These are phyloP conservation scores for Miniopterus natalensis DNA, from an alignment of 2,113 vertebrate species.

Conservation along the genomic window DNA sequence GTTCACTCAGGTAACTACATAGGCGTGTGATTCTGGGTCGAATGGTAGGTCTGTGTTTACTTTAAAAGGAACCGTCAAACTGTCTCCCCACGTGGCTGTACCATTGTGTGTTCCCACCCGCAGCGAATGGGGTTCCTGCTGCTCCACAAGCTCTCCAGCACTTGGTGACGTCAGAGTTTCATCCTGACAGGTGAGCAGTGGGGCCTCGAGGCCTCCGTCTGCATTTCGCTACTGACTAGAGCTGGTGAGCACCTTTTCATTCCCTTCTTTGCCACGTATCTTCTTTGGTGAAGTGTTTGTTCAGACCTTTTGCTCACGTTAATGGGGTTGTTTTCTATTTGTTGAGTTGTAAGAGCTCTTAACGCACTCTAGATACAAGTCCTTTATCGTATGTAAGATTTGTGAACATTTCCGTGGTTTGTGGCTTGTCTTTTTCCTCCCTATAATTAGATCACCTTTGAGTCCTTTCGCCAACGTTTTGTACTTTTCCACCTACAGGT, in stretches of 20 bases:
- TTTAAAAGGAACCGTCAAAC: not conserved
- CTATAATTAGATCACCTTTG: rapidly evolving
- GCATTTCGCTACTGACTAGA: not conserved
- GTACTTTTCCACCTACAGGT: rapidly evolving
- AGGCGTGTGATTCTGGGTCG: rapidly evolving
- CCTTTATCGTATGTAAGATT: rapidly evolving
- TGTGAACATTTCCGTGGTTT: rapidly evolving
- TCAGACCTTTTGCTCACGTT: rapidly evolving
- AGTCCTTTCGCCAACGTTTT: rapidly evolving
- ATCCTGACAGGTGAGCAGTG: no score
- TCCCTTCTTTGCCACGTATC: no score
- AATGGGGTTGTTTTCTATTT: rapidly evolving
- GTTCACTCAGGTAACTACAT: rapidly evolving
- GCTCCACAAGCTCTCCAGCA: rapidly evolving
- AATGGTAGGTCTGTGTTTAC: rapidly evolving
- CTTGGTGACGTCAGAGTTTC: rapidly evolving
- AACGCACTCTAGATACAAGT: rapidly evolving
- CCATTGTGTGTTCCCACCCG: rapidly evolving
- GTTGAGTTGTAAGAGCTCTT: rapidly evolving
- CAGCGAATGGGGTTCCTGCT: rapidly evolving
- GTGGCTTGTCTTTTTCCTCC: no score
- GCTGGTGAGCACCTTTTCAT: rapidly evolving
- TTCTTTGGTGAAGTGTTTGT: no score
- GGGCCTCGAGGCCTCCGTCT: not conserved
- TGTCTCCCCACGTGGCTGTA: rapidly evolving